Percentiles rank a stretch among this genome's conserved stretches.
Conservation (phyloP, 2,113 vertebrate genomes). For the Thryonomys swinderianus region DNA sequence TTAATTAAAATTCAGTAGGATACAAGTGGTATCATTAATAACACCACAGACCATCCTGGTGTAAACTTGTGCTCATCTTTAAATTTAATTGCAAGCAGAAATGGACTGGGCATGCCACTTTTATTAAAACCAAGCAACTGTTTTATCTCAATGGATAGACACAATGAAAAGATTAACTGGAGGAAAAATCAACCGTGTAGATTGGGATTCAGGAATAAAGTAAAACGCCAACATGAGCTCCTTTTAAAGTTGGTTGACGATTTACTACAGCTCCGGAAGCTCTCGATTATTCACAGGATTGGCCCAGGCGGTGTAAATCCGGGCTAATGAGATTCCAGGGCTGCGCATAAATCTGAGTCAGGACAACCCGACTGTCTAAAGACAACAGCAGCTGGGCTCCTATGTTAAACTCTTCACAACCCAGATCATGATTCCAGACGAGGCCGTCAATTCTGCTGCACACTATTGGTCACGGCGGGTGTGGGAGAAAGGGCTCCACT, state of each 20-base stretch:
- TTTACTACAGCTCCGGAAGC: slow-evolving; percentile 73
- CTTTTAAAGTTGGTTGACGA: slow-evolving; percentile 81
- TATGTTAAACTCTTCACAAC: slow-evolving; percentile 52
- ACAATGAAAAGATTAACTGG: slow-evolving; percentile 79
- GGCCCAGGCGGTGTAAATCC: slow-evolving; percentile 77
- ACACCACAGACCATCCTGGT: neutral
- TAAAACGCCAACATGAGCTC: slow-evolving; percentile 77
- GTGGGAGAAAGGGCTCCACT: neutral
- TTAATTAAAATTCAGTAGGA: neutral
- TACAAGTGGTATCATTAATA: neutral
- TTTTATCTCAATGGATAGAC: slow-evolving; percentile 59
- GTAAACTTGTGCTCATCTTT: neutral
- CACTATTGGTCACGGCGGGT: neutral
- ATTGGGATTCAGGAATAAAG: slow-evolving; percentile 80
- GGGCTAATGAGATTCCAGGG: slow-evolving; percentile 84
- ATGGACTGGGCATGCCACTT: slow-evolving; percentile 55
- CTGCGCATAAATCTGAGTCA: slow-evolving; percentile 74
- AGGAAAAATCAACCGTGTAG: slow-evolving; percentile 71
- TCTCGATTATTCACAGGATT: slow-evolving; percentile 84
- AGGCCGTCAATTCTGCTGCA: neutral
- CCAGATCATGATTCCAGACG: neutral
- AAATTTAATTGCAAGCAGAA: slow-evolving; percentile 71
- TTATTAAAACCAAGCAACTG: slow-evolving; percentile 68
- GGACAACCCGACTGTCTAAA: slow-evolving; percentile 65
- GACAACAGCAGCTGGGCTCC: slow-evolving; percentile 49